A percentile compares a stretch with the other conserved stretches of the same genome.
phyloP scores from a whole-genome alignment of 2,888 invertebrate species.

The Oscheius sp. region DNA sequence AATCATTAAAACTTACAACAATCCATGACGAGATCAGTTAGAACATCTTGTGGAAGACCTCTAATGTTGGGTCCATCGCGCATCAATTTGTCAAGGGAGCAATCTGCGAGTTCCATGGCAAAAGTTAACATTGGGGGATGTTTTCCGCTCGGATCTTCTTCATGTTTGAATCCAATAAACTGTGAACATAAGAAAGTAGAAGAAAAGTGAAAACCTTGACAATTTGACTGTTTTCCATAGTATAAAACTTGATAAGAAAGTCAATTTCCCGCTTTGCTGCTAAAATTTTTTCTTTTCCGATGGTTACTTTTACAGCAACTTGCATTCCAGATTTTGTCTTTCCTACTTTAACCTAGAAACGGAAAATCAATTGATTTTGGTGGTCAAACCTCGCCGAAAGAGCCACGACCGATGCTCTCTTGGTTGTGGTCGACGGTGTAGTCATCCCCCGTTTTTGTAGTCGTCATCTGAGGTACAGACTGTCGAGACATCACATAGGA shows the following conservation, averaged over 20 bases:
- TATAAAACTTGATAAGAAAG: conserved; percentile 28
- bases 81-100: conserved; percentile 40
- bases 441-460: background rate
- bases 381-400: background rate
- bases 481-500: background rate
- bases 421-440: conserved; percentile 3
- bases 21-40: conserved; percentile 42
- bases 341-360: conserved; percentile 31
- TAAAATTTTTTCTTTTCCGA: conserved; percentile 23
- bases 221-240: conserved; percentile 32
- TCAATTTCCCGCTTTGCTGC: conserved; percentile 33
- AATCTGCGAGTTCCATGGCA: conserved; percentile 42
- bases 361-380: background rate
- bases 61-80: conserved; percentile 29
- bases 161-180: conserved; percentile 31
- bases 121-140: conserved; percentile 33
- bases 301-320: conserved; percentile 37
- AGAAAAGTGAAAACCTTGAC: too few species aligned
- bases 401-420: background rate
- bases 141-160: conserved; percentile 11
- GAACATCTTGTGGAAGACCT: conserved; percentile 32
- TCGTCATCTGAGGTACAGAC: background rate
- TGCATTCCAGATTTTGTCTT: conserved; percentile 29
- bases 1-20: conserved; percentile 31
- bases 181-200: background rate